phyloP scores from a whole-genome alignment of 2,797 vertebrate genomes.

The Euphonia xanthogaster region DNA sequence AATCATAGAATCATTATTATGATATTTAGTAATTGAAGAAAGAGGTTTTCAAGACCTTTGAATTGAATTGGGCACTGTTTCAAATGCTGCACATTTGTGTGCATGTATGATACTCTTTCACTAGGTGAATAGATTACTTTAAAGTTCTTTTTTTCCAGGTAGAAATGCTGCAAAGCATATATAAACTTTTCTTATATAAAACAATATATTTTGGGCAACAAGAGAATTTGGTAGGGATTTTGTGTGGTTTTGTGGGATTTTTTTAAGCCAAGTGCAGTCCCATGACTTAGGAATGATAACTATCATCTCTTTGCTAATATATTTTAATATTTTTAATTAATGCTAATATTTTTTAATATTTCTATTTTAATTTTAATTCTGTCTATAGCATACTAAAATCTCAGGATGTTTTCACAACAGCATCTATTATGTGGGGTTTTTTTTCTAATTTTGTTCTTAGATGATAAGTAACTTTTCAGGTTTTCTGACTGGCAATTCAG shows the following conservation, averaged over 20 bases:
- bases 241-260: not conserved
- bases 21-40: not conserved
- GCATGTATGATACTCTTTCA: not conserved
- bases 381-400: not conserved
- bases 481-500: not conserved
- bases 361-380: not conserved
- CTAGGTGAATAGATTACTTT: not conserved
- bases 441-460: not conserved
- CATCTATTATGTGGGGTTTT: not conserved
- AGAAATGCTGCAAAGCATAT: not conserved
- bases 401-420: not conserved
- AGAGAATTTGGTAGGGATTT: not conserved
- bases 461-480: not conserved
- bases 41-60: not conserved
- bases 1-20: not conserved
- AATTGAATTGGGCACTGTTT: not conserved
- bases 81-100: not conserved
- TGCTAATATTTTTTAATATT: not conserved
- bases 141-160: not conserved
- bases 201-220: not conserved
- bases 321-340: not conserved
- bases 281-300: not conserved
- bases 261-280: not conserved
- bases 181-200: not conserved
- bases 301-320: not conserved